Conservation (phyloP, 2,888 invertebrate genomes). For the Drosophila fulvimacula region DNA sequence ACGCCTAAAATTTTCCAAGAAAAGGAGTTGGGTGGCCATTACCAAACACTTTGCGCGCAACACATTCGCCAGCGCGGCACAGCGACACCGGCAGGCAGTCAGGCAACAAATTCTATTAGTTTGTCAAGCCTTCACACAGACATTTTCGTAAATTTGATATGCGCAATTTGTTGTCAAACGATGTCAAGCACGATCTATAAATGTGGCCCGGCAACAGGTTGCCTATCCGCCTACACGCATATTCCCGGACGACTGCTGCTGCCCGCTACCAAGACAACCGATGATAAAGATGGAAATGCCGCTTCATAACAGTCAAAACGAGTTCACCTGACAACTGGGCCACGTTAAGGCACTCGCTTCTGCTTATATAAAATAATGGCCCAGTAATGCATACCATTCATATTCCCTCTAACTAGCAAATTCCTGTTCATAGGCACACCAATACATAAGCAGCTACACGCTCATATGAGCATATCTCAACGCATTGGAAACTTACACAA, state of each 20-base stretch:
- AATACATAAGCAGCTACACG: neutral
- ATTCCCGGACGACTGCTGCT: conserved; percentile 35
- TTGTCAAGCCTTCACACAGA: conserved; percentile 66
- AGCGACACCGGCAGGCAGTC: conserved; percentile 13
- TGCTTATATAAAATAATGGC: conserved; percentile 58
- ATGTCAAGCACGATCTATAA: conserved; percentile 52
- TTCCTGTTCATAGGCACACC: conserved; percentile 19
- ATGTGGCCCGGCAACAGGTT: conserved; percentile 55
- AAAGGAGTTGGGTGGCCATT: conserved; percentile 45
- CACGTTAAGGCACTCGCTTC: conserved; percentile 35
- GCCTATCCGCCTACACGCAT: conserved; percentile 57
- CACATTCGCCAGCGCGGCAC: conserved; percentile 31
- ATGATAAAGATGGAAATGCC: conserved; percentile 26
- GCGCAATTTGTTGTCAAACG: conserved; percentile 77
- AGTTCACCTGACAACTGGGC: conserved; percentile 51
- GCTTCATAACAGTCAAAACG: conserved; percentile 65
- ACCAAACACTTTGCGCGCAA: conserved; percentile 69
- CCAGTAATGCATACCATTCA: conserved; percentile 35
- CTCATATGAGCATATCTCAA: neutral
- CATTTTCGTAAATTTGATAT: conserved; percentile 79
- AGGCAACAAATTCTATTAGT: conserved; percentile 76
- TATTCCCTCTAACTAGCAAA: conserved; percentile 50
- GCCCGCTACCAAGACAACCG: conserved; percentile 20
- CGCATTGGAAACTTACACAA: neutral
- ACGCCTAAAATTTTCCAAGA: conserved; percentile 64